Base-by-base conservation (phyloP, 2,888 invertebrate genomes). In the Poecilobothrus nobilitatus region DNA sequence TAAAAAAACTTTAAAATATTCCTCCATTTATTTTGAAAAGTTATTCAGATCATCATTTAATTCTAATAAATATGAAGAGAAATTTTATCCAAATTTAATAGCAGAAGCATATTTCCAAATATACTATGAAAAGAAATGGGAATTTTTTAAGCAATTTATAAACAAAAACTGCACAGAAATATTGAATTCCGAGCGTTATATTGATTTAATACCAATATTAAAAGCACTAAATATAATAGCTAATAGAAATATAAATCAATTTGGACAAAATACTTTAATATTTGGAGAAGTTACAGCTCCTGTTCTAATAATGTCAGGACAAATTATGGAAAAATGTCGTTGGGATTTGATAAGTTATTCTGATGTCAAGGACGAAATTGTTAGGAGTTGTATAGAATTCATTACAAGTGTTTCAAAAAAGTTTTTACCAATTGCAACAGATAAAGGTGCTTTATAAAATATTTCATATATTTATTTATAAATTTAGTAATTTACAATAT, bases 331-430 rank as follows among this genome's bases (percentile, higher is more conserved):
- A 66, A 74, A 76, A 68, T 75, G 74, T 18, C 74, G 79, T 10
- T 79, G 79, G 79, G 77, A 78, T 71, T 71, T 79, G 6, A 71
- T 76, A 7, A 76, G 74, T 0, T 79, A 77, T 68, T 74, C 76
- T 0, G 74, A 76, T 69, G 72, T 74, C 8, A 73, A 74, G 5
- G 78, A 78, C 69, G 74, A 74, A 69, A 73, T 79, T 68, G 73
- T 78, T 0, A 72, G 74, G 7, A 73, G 72, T 34, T 75, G 76
- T 34, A 76, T 76, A 67, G 73, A 73, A 61, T 76, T 78, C 69
- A 73, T 78, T 53, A 74, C 75, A 66, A 72, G 73, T 18, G 74
- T 76, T 0, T 73, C 76, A 0, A 77, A 77, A 66, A 75, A 74
- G 41, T 76, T 77, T 69, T 68, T 78, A 44, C 77, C 76, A 12